A percentile compares a stretch with the other conserved stretches of the same genome.
Evolutionary conservation across 1,140 invertebrate genomes (phyloP).

Genomic region (Batillaria attramentaria): DNA sequence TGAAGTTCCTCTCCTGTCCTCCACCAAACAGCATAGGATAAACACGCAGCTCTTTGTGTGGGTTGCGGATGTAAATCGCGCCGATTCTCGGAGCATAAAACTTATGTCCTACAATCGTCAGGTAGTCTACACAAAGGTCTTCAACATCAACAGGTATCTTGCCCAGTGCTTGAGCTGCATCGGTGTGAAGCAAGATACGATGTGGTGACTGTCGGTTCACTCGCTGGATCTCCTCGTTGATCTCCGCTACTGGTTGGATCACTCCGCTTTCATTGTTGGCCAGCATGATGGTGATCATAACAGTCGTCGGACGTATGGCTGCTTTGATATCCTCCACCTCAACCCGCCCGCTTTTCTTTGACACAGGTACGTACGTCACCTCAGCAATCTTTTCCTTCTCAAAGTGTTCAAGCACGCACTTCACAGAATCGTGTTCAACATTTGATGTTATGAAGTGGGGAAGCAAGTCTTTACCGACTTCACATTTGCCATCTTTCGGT

Average conservation of each 20-base stretch:
- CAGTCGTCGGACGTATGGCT: constrained; percentile 72
- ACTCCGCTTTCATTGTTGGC: constrained; percentile 81
- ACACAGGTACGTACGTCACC: constrained; percentile 73
- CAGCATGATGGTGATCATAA: constrained; percentile 78
- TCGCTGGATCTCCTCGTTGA: constrained; percentile 51
- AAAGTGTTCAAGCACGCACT: constrained; percentile 71
- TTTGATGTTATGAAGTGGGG: constrained; percentile 78
- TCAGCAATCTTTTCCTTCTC: constrained; percentile 68
- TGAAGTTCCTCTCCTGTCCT: constrained; percentile 76
- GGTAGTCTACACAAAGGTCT: constrained; percentile 75
- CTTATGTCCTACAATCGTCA: constrained; percentile 81
- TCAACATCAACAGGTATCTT: constrained; percentile 76
- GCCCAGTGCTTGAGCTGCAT: constrained; percentile 79
- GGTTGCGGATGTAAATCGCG: constrained; percentile 73
- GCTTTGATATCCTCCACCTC: constrained; percentile 70
- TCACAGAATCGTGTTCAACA: constrained; percentile 78
- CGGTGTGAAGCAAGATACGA: constrained; percentile 71
- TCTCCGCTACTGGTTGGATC: constrained; percentile 72
- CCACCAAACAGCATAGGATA: constrained; percentile 76
- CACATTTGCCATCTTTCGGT: constrained; percentile 8
- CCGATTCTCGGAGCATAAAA: constrained; percentile 80
- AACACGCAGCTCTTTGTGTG: constrained; percentile 57
- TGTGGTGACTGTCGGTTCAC: constrained; percentile 41
- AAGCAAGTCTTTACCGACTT: constrained; percentile 12
- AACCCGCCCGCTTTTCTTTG: constrained; percentile 70